Percentiles rank a stretch among this genome's conserved stretches.
Evolutionary conservation across 1,140 invertebrate species (phyloP).

Genomic region (Coelopa frigida): DNA sequence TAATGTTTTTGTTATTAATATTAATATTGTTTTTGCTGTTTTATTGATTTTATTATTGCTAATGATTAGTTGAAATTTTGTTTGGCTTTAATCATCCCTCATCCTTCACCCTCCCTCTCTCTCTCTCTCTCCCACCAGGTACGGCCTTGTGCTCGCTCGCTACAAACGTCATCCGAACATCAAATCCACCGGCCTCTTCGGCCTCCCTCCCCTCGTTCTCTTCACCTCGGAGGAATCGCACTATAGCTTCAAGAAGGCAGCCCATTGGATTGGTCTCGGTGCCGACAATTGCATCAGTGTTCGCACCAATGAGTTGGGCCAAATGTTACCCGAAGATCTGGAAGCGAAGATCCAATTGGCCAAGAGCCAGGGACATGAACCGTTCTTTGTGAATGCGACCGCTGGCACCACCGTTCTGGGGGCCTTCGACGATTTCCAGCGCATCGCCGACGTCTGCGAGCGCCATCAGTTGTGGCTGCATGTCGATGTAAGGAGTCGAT

Average conservation of each 20-base stretch:
- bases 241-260: conserved; percentile 77
- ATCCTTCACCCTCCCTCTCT: neutral
- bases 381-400: conserved; percentile 66
- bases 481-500: conserved; percentile 49
- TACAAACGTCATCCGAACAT: conserved; percentile 64
- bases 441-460: conserved; percentile 61
- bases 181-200: conserved; percentile 61
- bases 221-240: conserved; percentile 79
- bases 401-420: conserved; percentile 73
- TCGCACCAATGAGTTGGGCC: conserved; percentile 57
- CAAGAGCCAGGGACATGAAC: conserved; percentile 46
- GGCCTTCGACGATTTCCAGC: conserved; percentile 72
- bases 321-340: conserved; percentile 57
- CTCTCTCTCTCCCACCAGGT: conserved; percentile 29
- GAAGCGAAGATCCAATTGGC: conserved; percentile 49
- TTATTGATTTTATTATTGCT: too few relatives aligned
- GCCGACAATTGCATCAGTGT: conserved; percentile 64
- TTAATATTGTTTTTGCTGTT: too few relatives aligned
- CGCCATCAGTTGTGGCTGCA: conserved; percentile 72
- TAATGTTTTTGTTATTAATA: too few relatives aligned
- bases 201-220: conserved; percentile 53
- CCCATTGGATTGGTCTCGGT: conserved; percentile 75
- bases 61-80: too few relatives aligned
- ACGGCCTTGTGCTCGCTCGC: conserved; percentile 72
- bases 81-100: too few relatives aligned